phyloP scores from a whole-genome alignment of 2,888 invertebrate genomes.

The Calameuta pallipes region DNA sequence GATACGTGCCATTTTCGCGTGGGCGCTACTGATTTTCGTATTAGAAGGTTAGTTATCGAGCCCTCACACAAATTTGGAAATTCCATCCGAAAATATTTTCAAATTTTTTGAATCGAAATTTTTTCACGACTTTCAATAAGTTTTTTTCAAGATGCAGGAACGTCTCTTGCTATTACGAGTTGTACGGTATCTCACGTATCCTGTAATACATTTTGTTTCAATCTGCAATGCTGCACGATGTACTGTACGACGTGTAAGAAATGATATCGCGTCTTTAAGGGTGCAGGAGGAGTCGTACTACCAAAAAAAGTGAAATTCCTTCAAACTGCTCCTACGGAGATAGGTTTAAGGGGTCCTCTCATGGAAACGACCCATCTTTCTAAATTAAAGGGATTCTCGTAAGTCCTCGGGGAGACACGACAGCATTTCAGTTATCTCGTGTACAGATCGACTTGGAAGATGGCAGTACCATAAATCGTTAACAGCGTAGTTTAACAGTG shows the following conservation, averaged over 20 bases:
- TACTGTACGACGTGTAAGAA: neutral
- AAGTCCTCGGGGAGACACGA: neutral
- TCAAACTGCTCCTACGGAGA: neutral
- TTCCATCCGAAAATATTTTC: too few species aligned
- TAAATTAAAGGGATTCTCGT: neutral
- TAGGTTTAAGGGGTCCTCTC: neutral
- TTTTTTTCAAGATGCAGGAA: too few species aligned
- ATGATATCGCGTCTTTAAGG: neutral
- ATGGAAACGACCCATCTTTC: neutral
- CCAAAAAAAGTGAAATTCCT: neutral
- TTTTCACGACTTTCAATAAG: too few species aligned
- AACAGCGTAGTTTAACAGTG: conserved; percentile 6
- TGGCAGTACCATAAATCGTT: conserved; percentile 38
- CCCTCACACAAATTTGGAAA: too few species aligned
- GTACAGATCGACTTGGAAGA: neutral
- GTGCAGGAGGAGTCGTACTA: neutral
- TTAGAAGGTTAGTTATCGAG: neutral
- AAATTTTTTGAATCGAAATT: too few species aligned
- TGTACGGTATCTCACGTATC: too few species aligned
- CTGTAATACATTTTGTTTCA: too few species aligned
- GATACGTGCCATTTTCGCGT: conserved; percentile 25
- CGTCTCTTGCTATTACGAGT: too few species aligned
- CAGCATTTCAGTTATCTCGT: neutral
- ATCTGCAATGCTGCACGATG: too few species aligned
- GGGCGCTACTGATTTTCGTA: conserved; percentile 23